These are phyloP conservation scores for Lagodon rhomboides DNA, from an alignment of 2,797 vertebrate species.

Conservation along the genomic window DNA sequence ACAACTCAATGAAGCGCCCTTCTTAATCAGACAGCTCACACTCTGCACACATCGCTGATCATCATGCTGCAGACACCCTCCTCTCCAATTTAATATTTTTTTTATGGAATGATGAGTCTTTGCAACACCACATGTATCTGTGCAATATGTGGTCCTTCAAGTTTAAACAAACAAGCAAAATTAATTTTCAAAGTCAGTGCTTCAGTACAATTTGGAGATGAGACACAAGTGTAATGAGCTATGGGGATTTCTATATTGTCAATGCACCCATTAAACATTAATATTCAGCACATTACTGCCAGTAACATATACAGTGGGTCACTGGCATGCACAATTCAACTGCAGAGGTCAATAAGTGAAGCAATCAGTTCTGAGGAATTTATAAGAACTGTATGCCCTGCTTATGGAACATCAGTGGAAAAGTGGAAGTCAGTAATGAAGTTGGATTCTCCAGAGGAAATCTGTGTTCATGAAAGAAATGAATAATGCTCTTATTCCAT, in stretches of 20 bases:
- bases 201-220: background rate
- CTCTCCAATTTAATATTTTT: background rate
- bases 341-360: constrained; percentile 40
- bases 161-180: background rate
- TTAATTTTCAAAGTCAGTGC: constrained; percentile 12
- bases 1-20: constrained; percentile 20
- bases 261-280: constrained; percentile 5
- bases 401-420: constrained; percentile 22
- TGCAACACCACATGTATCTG: background rate
- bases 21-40: constrained; percentile 11
- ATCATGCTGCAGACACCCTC: background rate
- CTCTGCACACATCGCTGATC: background rate
- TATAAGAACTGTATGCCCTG: constrained; percentile 43
- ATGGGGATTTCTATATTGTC: background rate
- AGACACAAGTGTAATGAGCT: background rate
- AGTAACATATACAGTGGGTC: background rate
- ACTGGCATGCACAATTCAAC: constrained; percentile 40
- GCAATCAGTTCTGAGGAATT: constrained; percentile 29
- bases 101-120: background rate
- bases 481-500: constrained; percentile 43
- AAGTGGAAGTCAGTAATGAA: constrained; percentile 47
- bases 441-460: constrained; percentile 53
- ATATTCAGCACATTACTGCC: constrained; percentile 16
- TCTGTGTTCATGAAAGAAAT: constrained; percentile 39
- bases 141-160: background rate